Evolutionary conservation across 2,888 invertebrate species (phyloP).

Genomic region (Trissoscelio sp.): DNA sequence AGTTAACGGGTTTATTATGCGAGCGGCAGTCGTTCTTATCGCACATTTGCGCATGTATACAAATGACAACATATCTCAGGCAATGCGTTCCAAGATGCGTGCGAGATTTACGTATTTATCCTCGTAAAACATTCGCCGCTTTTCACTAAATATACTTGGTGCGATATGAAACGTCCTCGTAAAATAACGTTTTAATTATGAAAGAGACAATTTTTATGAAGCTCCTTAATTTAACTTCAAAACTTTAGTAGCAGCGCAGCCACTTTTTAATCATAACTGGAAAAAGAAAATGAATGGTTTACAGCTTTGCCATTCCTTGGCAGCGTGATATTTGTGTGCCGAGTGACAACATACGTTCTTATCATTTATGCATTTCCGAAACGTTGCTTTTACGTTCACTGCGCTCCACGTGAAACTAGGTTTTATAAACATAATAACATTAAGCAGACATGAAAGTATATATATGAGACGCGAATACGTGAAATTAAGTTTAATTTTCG

Average conservation of each 20-base stretch:
- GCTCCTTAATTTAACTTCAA: slow-evolving; percentile 43
- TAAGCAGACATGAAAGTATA: slow-evolving; percentile 20
- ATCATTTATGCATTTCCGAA: slow-evolving; percentile 43
- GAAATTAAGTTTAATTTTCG: slow-evolving; percentile 14
- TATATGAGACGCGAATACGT: neutral
- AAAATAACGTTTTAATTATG: slow-evolving; percentile 82
- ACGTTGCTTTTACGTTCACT: slow-evolving; percentile 15
- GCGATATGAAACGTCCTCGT: slow-evolving; percentile 71
- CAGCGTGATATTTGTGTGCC: slow-evolving; percentile 29
- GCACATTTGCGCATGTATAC: slow-evolving; percentile 30
- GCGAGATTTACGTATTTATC: slow-evolving; percentile 37
- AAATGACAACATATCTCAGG: slow-evolving; percentile 49
- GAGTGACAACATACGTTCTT: slow-evolving; percentile 36
- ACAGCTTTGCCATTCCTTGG: slow-evolving; percentile 1
- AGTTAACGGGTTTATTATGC: slow-evolving; percentile 45
- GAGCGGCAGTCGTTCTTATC: slow-evolving; percentile 36
- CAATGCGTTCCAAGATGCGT: slow-evolving; percentile 30
- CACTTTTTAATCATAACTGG: slow-evolving; percentile 39
- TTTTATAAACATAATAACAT: slow-evolving; percentile 18
- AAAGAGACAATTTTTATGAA: slow-evolving; percentile 73
- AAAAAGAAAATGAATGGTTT: slow-evolving; percentile 11
- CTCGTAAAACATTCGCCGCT: slow-evolving; percentile 29
- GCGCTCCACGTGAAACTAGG: slow-evolving; percentile 13
- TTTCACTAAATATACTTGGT: slow-evolving; percentile 43
- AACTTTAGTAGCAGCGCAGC: slow-evolving; percentile 29